Percentiles rank a stretch among this genome's conserved stretches.
phyloP scores from a whole-genome alignment of 2,113 vertebrate genomes.

The Dipodomys stephensi region DNA sequence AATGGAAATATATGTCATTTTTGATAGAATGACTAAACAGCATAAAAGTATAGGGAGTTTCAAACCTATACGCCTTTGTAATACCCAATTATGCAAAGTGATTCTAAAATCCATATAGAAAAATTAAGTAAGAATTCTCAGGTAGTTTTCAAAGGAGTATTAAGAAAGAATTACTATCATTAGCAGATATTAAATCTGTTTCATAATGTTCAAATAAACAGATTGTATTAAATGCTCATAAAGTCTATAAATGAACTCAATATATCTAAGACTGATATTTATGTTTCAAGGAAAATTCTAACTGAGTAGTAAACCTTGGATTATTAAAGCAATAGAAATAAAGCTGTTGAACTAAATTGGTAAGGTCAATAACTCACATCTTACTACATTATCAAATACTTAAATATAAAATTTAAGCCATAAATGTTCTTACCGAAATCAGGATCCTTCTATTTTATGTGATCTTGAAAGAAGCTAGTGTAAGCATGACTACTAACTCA shows the following conservation, averaged over 20 bases:
- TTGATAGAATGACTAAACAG: background rate
- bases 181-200: background rate
- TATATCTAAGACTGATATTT: background rate
- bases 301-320: background rate
- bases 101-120: constrained; percentile 39
- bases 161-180: background rate
- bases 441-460: background rate
- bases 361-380: background rate
- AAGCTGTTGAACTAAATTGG: background rate
- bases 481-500: background rate
- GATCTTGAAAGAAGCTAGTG: background rate
- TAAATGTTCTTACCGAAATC: background rate
- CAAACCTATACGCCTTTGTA: background rate
- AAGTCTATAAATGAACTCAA: background rate
- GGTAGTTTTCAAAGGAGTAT: background rate
- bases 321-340: constrained; percentile 9
- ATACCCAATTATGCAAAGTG: background rate
- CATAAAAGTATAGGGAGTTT: background rate
- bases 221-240: background rate
- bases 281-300: background rate
- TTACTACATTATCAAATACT: background rate
- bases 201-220: background rate
- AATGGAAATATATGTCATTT: background rate
- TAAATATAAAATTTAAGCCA: background rate
- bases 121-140: background rate